A percentile compares a stretch with the other conserved stretches of the same genome.
Conservation (phyloP, 2,113 vertebrate genomes). For the Campylorhamphus procurvoides region DNA sequence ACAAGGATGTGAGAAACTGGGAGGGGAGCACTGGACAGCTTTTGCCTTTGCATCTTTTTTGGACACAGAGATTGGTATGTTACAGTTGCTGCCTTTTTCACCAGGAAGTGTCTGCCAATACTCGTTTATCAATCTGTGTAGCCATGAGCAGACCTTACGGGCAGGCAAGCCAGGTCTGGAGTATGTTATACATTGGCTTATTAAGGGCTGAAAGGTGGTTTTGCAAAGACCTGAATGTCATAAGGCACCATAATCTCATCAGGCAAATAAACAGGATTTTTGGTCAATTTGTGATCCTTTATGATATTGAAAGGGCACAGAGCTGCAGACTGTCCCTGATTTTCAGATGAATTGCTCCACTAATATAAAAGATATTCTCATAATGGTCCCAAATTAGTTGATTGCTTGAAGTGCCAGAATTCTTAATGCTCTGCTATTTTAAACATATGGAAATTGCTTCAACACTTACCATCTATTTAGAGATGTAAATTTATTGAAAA, state of each 20-base stretch:
- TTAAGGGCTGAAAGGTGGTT: neutral
- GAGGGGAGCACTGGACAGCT: neutral
- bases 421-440: conserved; percentile 60
- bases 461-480: conserved; percentile 55
- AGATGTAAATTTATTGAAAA: conserved; percentile 65
- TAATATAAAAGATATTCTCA: conserved; percentile 39
- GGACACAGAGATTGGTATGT: neutral
- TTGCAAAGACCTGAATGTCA: neutral
- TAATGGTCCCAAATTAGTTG: conserved; percentile 55
- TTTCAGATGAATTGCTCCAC: conserved; percentile 14
- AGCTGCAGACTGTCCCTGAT: neutral
- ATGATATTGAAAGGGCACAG: neutral
- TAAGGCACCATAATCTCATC: neutral
- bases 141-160: rapidly evolving
- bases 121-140: neutral
- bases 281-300: neutral
- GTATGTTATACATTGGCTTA: neutral
- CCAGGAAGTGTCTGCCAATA: neutral
- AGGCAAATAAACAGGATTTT: neutral
- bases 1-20: neutral
- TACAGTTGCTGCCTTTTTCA: neutral
- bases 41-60: neutral
- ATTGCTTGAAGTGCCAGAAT: conserved; percentile 58
- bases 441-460: conserved; percentile 62
- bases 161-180: neutral